A percentile compares a stretch with the other conserved stretches of the same genome.
phyloP scores from a whole-genome alignment of 2,797 vertebrate genomes.

The Scomberomorus guttatus region DNA sequence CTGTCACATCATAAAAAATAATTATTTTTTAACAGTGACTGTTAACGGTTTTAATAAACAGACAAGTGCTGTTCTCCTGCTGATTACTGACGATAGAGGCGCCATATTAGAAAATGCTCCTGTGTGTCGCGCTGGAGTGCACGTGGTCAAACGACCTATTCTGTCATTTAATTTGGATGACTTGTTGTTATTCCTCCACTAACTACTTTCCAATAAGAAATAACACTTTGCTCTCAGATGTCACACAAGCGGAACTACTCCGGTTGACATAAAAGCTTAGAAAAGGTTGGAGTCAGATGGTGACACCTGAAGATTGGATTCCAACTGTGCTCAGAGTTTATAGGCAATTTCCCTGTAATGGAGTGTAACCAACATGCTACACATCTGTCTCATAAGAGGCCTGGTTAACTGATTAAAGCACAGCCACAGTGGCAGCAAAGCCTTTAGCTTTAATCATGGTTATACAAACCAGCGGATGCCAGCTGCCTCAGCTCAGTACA shows the following conservation, averaged over 20 bases:
- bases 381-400: constrained; percentile 55
- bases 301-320: constrained; percentile 14
- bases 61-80: too few relatives aligned
- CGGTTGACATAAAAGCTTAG: not conserved
- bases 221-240: not conserved
- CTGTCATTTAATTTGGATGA: too few relatives aligned
- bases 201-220: not conserved
- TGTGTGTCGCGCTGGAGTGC: too few relatives aligned
- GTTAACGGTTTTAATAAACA: too few relatives aligned
- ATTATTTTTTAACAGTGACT: too few relatives aligned
- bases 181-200: too few relatives aligned
- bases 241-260: not conserved
- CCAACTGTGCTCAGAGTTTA: constrained; percentile 18
- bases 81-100: too few relatives aligned
- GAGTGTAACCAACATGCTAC: constrained; percentile 38
- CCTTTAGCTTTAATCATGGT: constrained; percentile 65
- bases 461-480: constrained; percentile 59
- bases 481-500: constrained; percentile 56
- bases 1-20: too few relatives aligned
- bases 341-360: constrained; percentile 41
- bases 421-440: constrained; percentile 55
- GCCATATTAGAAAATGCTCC: too few relatives aligned
- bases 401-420: constrained; percentile 66
- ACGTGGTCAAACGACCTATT: too few relatives aligned
- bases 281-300: not conserved